phyloP scores from a whole-genome alignment of 1,140 invertebrate species.

The Archivesica marissinica region DNA sequence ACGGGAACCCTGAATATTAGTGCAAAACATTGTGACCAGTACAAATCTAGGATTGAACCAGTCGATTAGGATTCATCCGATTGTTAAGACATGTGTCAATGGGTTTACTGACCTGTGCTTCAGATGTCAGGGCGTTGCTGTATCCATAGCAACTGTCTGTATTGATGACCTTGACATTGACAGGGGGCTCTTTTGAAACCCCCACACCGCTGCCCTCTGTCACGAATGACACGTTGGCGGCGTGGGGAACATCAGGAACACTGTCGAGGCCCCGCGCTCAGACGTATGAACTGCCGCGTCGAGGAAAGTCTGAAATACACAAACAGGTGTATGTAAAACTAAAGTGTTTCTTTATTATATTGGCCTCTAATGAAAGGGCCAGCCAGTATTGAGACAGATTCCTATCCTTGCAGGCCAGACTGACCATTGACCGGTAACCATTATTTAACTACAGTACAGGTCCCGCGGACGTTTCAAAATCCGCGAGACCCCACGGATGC shows the following conservation, averaged over 20 bases:
- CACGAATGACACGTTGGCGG: slow-evolving; percentile 86
- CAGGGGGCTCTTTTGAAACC: slow-evolving; percentile 91
- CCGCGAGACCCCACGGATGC: no score
- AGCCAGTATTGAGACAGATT: background rate
- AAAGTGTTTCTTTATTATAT: background rate
- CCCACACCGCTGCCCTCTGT: slow-evolving; percentile 93
- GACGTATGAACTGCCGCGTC: slow-evolving; percentile 92
- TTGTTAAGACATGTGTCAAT: no score
- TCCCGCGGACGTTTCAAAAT: no score
- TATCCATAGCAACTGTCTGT: slow-evolving; percentile 53
- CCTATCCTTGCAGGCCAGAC: no score
- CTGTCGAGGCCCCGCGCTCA: slow-evolving; percentile 99
- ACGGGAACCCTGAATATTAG: no score
- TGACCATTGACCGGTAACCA: no score
- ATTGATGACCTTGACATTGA: slow-evolving; percentile 81
- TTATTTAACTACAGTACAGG: no score
- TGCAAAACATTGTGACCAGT: no score
- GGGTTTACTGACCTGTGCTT: slow-evolving; percentile 50
- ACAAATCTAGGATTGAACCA: no score
- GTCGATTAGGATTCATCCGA: no score
- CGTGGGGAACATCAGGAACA: slow-evolving; percentile 96
- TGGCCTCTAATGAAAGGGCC: no score
- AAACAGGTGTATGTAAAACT: background rate
- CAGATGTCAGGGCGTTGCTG: slow-evolving; percentile 50
- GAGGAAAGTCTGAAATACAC: slow-evolving; percentile 75